These are phyloP conservation scores for Pagetopsis macropterus DNA, from an alignment of 2,797 vertebrate species.

Conservation along the genomic window DNA sequence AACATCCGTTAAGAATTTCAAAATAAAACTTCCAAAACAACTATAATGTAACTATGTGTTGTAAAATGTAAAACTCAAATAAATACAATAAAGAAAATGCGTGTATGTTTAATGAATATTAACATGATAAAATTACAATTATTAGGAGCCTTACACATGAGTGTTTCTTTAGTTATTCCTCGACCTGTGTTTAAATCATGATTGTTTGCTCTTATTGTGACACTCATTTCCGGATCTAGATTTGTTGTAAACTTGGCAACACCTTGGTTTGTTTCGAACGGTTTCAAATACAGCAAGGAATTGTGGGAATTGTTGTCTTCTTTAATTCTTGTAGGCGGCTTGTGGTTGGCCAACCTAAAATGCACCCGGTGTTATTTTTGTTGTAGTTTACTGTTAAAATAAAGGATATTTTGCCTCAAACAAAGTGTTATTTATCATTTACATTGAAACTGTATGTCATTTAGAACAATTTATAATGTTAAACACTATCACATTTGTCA, in stretches of 20 bases:
- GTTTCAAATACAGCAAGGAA: background rate
- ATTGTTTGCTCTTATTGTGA: background rate
- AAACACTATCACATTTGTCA: rapidly evolving
- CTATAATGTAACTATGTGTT: too few relatives aligned
- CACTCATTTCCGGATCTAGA: background rate
- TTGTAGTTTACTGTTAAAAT: background rate
- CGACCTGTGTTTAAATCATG: too few relatives aligned
- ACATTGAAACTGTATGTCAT: rapidly evolving
- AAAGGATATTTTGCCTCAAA: rapidly evolving
- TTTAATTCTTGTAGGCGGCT: background rate
- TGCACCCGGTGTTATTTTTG: background rate
- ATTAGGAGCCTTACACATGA: too few relatives aligned
- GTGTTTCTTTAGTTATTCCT: too few relatives aligned
- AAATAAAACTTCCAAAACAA: constrained; percentile 28
- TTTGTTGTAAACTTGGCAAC: background rate
- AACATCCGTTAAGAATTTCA: constrained; percentile 27
- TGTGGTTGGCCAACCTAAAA: constrained; percentile 13
- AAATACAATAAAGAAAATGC: too few relatives aligned
- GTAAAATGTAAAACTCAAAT: too few relatives aligned
- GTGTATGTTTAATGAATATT: rapidly evolving
- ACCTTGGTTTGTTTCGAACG: background rate
- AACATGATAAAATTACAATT: too few relatives aligned
- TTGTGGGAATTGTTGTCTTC: constrained; percentile 55
- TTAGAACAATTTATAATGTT: rapidly evolving
- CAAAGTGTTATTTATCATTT: rapidly evolving